Conservation (phyloP, 2,888 invertebrate genomes). For the Morinoia aosen region DNA sequence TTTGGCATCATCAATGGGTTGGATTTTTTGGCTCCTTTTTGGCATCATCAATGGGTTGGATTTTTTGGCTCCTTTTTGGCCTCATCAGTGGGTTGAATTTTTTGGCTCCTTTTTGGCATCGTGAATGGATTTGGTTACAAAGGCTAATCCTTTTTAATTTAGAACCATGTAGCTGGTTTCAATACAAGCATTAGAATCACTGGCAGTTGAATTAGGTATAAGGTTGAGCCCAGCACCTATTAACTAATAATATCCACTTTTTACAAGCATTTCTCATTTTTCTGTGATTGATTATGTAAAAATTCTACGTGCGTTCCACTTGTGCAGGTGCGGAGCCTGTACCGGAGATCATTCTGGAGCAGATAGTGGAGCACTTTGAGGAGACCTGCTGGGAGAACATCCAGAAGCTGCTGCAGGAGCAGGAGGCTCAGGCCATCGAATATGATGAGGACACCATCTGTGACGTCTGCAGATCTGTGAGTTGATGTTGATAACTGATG, state of each 20-base stretch:
- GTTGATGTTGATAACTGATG: no score
- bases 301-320: not conserved
- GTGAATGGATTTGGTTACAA: not conserved
- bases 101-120: no score
- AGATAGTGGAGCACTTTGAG: conserved; percentile 89
- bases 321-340: conserved; percentile 66
- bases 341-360: conserved; percentile 65
- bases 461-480: conserved; percentile 94
- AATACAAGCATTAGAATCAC: no score
- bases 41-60: no score
- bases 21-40: no score
- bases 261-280: no score
- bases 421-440: conserved; percentile 94
- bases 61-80: no score
- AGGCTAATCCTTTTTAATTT: not conserved
- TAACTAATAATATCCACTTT: no score
- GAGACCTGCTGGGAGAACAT: conserved; percentile 94
- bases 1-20: no score
- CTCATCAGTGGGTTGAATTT: no score
- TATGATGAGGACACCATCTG: conserved; percentile 99
- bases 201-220: no score
- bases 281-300: not conserved
- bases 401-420: conserved; percentile 89
- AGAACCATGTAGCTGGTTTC: not conserved
- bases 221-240: no score